These are phyloP conservation scores for Hydra vulgaris DNA, from an alignment of 30 jellyfish, hydroid and myxozoan species.

Conservation along the genomic window DNA sequence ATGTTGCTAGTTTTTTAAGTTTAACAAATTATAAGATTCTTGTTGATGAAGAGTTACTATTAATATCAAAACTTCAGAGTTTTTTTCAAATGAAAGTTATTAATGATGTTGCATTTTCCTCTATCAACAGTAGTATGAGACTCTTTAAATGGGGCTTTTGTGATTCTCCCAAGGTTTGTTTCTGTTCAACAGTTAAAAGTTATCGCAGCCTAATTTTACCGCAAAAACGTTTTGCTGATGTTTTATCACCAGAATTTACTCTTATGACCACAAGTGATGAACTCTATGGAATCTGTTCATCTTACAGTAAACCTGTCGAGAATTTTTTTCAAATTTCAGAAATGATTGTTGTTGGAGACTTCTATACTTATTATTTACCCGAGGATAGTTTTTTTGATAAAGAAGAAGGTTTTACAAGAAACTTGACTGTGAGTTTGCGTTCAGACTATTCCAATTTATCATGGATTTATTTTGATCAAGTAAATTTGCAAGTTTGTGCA, in stretches of 20 bases:
- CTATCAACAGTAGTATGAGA: background rate
- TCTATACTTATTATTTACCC: constrained; percentile 45
- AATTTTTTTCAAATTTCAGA: background rate
- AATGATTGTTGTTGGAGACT: constrained; percentile 34
- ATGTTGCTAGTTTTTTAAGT: background rate
- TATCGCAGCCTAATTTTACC: constrained; percentile 10
- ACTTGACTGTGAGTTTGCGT: constrained; percentile 9
- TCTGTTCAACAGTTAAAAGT: constrained; percentile 30
- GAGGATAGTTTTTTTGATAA: constrained; percentile 50
- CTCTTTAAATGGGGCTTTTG: constrained; percentile 63
- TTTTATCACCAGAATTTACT: constrained; percentile 6
- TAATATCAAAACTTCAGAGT: constrained; percentile 27
- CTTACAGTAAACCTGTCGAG: constrained; percentile 9
- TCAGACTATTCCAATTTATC: background rate
- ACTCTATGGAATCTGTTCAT: constrained; percentile 10
- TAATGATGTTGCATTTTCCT: constrained; percentile 35
- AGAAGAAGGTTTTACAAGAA: constrained; percentile 64
- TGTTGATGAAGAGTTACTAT: constrained; percentile 44
- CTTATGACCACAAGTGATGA: constrained; percentile 9
- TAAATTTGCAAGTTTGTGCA: constrained; percentile 39
- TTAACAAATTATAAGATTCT: background rate
- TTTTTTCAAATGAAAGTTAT: constrained; percentile 30
- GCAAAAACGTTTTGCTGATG: background rate
- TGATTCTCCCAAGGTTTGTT: constrained; percentile 42
- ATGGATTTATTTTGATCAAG: constrained; percentile 49